Evolutionary conservation across 2,113 vertebrate genomes (phyloP), one percentile per base, ranked within the genome.

Genomic region (Manacus vitellinus): DNA sequence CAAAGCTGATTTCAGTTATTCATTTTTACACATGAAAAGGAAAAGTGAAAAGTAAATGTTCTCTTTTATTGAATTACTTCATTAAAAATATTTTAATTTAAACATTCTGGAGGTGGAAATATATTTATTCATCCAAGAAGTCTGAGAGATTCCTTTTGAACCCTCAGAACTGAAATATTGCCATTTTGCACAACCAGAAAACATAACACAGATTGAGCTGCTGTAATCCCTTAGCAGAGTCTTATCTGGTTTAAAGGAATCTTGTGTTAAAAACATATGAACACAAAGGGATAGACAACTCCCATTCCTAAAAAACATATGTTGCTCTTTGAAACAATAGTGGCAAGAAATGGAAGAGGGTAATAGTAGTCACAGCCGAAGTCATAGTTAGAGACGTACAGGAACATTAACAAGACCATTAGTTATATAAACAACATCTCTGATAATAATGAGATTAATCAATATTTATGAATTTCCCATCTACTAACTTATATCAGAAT

Each of bases 251-350:
- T 78, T 63, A 47, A 51, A 68, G 4, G 22, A 72, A 31, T 55
- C 4, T 44, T 31, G 3, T 37, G 2, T 10, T 68, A 70, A 28
- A 43, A 76, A 23, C 4, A 51, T 6, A 39, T 1, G 15, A 54
- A 0, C 15, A 37, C 7, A 62, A 73, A 61, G 5, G 4, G 4
- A 25, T 23, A 46, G 11, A 62, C 8, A 79, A 17, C 2, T 0
- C 4, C 11, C 1, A 14, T 35, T 74, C 33, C 12, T 39, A 28
- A 85, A 84, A 79, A 79, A 15, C 4, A 5, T 27, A 4, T 1
- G 9, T 37, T 46, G 6, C 3, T 35, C 3, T 51, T 44, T 44
- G 8, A 65, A 20, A 65, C 21, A 24, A 28, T 23, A 68, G 4
- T 30, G 14, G 4, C 7, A 73, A 63, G 41, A 82, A 5, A 12